A percentile compares a stretch with the other conserved stretches of the same genome.
phyloP scores from a whole-genome alignment of 2,888 invertebrate genomes.

The Diogma glabrata region DNA sequence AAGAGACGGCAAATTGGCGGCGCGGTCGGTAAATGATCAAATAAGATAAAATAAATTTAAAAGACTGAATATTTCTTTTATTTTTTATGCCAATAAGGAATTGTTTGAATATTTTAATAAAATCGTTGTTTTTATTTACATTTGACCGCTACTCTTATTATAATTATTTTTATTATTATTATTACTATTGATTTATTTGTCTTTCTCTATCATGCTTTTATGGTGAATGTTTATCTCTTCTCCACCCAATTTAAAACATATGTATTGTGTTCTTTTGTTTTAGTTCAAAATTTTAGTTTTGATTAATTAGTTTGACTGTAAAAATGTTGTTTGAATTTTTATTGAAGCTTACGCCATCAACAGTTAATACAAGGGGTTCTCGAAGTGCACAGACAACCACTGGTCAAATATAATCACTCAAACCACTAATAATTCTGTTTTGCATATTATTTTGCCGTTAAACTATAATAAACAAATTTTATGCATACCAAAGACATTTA shows the following conservation, averaged over 20 bases:
- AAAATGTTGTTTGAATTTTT: no score
- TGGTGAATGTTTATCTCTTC: no score
- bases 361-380: no score
- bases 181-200: conserved; percentile 5
- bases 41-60: conserved; percentile 6
- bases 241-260: no score
- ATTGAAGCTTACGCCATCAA: no score
- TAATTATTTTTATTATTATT: conserved; percentile 5
- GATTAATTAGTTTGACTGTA: no score
- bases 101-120: conserved; percentile 9
- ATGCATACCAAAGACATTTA: conserved; percentile 9
- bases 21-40: conserved; percentile 9
- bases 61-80: conserved; percentile 3
- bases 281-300: no score
- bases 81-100: conserved; percentile 8
- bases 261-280: no score
- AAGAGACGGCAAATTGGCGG: conserved; percentile 8
- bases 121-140: conserved; percentile 6
- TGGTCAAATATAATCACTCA: no score
- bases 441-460: background rate
- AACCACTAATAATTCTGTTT: no score
- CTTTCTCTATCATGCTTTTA: no score
- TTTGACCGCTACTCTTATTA: background rate
- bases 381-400: no score
- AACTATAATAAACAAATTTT: background rate